A percentile compares a stretch with the other conserved stretches of the same genome.
Conservation (phyloP, 2,797 vertebrate species). For the Antennarius maculatus region DNA sequence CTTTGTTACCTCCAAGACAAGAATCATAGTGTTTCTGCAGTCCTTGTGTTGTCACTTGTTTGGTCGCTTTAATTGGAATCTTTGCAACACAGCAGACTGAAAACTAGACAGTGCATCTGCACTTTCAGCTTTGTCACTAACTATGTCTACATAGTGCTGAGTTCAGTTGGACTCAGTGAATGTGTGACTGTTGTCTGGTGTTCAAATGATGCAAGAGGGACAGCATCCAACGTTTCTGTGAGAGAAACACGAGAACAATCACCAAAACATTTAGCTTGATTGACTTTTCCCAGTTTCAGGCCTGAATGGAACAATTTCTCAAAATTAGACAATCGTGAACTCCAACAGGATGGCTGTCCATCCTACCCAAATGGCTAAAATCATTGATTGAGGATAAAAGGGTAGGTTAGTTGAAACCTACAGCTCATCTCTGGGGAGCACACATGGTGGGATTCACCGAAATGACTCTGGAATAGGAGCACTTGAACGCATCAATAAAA, state of each 20-base stretch:
- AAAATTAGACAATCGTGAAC: not conserved
- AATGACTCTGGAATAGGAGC: too few species aligned
- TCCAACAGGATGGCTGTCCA: not conserved
- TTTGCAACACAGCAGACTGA: slow-evolving; percentile 55
- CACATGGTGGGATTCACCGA: too few species aligned
- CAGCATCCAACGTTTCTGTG: not conserved
- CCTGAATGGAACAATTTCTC: too few species aligned
- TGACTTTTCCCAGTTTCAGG: not conserved
- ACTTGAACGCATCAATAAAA: too few species aligned
- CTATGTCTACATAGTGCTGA: slow-evolving; percentile 25
- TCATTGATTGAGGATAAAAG: not conserved
- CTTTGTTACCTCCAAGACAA: slow-evolving; percentile 40
- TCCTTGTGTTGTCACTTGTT: slow-evolving; percentile 55
- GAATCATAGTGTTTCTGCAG: slow-evolving; percentile 9
- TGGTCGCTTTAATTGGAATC: slow-evolving; percentile 64
- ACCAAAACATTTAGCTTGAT: not conserved
- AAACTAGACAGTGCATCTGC: slow-evolving; percentile 47
- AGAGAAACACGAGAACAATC: slow-evolving; percentile 1
- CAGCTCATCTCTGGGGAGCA: too few species aligned
- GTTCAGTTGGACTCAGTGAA: slow-evolving; percentile 31
- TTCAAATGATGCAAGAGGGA: slow-evolving; percentile 16
- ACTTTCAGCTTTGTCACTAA: slow-evolving; percentile 48
- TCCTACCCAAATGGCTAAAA: not conserved
- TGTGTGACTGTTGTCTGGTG: slow-evolving; percentile 38
- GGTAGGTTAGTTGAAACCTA: too few species aligned